A percentile compares a stretch with the other conserved stretches of the same genome.
Evolutionary conservation across 2,113 vertebrate genomes (phyloP).

Genomic region (Ariopsis seemanni): DNA sequence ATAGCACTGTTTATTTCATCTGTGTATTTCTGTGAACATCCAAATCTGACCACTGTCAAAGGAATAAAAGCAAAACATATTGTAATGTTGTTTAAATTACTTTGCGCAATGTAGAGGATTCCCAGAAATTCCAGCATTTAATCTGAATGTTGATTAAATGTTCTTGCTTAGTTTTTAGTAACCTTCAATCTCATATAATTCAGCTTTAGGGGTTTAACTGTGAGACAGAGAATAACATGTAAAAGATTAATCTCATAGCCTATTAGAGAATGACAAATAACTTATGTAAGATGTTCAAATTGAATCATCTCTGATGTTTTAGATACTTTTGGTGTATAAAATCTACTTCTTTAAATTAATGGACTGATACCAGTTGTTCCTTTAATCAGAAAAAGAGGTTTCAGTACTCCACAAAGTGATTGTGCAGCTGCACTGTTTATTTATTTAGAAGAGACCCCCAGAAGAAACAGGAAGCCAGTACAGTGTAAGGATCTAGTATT

Average conservation of each 20-base stretch:
- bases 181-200: background rate
- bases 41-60: background rate
- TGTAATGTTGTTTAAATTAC: background rate
- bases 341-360: background rate
- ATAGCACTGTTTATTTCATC: background rate
- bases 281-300: background rate
- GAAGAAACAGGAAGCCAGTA: background rate
- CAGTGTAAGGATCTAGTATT: background rate
- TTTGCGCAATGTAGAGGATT: background rate
- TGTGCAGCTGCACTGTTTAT: background rate
- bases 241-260: background rate
- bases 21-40: background rate
- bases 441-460: too few relatives aligned
- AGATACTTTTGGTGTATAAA: background rate
- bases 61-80: background rate
- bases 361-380: background rate
- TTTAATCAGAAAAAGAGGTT: background rate
- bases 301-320: background rate
- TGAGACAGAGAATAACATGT: background rate
- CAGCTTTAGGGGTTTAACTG: background rate
- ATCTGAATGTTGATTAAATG: background rate
- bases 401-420: background rate
- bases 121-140: background rate
- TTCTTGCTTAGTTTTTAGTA: background rate
- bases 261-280: background rate